Conservation (phyloP, 2,113 vertebrate species). For the Solenodon paradoxus region DNA sequence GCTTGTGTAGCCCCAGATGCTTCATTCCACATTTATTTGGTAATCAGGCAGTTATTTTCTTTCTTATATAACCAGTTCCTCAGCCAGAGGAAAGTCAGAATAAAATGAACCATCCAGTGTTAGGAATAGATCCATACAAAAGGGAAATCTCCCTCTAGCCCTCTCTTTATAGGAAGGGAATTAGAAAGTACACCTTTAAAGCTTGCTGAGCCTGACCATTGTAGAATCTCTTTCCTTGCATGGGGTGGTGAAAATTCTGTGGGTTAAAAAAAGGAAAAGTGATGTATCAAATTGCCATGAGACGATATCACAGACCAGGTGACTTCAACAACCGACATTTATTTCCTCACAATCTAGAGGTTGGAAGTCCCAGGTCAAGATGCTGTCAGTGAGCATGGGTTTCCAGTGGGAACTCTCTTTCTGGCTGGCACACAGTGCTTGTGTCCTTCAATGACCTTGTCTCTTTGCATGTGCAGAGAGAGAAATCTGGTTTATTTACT, state of each 20-base stretch:
- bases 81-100: background rate
- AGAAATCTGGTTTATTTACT: background rate
- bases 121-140: background rate
- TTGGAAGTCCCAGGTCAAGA: background rate
- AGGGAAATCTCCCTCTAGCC: background rate
- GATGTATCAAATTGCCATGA: background rate
- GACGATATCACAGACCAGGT: background rate
- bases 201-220: background rate
- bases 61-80: background rate
- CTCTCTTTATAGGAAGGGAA: background rate
- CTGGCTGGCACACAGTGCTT: background rate
- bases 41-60: slow-evolving; percentile 32
- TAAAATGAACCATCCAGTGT: background rate
- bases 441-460: background rate
- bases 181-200: background rate
- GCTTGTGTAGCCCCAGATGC: background rate
- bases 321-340: background rate
- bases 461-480: background rate
- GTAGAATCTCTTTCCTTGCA: background rate
- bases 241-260: background rate
- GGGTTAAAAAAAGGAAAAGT: background rate
- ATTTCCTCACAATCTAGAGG: background rate
- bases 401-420: background rate
- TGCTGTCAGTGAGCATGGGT: background rate
- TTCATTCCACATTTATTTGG: slow-evolving; percentile 22